Base-by-base conservation (phyloP, 2,113 vertebrate genomes). In the Melanerpes aurifrons region DNA sequence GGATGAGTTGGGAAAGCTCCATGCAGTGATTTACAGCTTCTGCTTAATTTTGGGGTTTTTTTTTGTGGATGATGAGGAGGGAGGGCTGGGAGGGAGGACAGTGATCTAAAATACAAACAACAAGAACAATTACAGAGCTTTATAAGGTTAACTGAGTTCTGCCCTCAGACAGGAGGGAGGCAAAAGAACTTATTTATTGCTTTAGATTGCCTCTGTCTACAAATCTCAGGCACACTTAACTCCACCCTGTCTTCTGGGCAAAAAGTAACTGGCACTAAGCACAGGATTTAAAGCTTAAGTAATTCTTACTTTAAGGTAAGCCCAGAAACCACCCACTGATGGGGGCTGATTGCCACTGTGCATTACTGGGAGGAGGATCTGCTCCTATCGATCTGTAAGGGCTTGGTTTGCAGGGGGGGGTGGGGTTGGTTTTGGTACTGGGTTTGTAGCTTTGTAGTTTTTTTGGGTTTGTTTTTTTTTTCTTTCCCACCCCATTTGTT, bases 161-260 rank as follows among this genome's bases (percentile, higher is more conserved):
- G 77, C 70, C 53, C 90, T 87, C 77, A 89, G 90, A 96, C 66
- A 92, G 83, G n/a, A 92, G 63, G 74, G 81, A 95, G 63, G 81
- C 86, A 89, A 78, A 84, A 73, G 50, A 76, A 61, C 79, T 91
- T 58, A 66, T 69, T 96, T 95, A 94, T 86, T 94, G 77, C 87
- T 73, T 90, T n/a, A 62, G 63, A 81, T 94, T 94, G 86, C 67
- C 59, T 82, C 85, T 93, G 92, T 88, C 86, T 92, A 81, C 67
- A 88, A 78, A 96, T 83, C 86, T 69, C 73, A 90, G 66, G 73
- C 22, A 18, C 62, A 69, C 56, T 81, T 62, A 86, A 81, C 89
- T 92, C 89, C 94, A 90, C 93, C 90, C 73, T 92, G 29, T 47
- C 92, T 93, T 94, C 93, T 84, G 70, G 93, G 90, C 67, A 88